These are phyloP conservation scores for Idaea biselata DNA, from an alignment of 2,888 invertebrate genomes.

Conservation along the genomic window DNA sequence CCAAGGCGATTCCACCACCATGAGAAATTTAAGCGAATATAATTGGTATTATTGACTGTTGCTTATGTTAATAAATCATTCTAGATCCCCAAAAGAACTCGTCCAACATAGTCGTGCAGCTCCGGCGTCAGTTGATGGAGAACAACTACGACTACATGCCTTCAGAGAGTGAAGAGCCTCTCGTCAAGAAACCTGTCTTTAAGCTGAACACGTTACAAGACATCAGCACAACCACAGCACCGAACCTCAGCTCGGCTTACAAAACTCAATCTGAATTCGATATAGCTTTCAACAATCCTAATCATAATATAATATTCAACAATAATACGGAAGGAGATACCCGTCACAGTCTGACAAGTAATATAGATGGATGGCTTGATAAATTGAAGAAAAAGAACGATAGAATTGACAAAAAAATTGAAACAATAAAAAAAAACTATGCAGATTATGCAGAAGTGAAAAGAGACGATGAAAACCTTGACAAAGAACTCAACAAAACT, in stretches of 20 bases:
- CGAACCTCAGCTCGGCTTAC: not conserved
- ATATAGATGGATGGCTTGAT: too few relatives aligned
- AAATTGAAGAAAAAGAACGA: not conserved
- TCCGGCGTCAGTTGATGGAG: constrained; percentile 46
- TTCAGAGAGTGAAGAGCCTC: constrained; percentile 19
- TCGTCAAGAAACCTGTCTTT: constrained; percentile 5
- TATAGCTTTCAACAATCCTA: not conserved
- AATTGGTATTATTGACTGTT: too few relatives aligned
- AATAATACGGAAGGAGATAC: too few relatives aligned
- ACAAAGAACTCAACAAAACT: not conserved
- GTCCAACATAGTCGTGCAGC: constrained; percentile 19
- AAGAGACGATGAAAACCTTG: not conserved
- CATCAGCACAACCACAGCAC: not conserved
- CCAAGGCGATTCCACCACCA: too few relatives aligned
- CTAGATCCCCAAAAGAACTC: constrained; percentile 6
- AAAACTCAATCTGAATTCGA: not conserved
- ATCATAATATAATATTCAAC: not conserved
- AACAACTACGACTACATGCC: constrained; percentile 54
- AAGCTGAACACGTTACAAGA: not conserved
- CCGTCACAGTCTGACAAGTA: too few relatives aligned
- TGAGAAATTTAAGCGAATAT: too few relatives aligned
- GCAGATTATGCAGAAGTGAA: not conserved
- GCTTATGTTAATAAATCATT: too few relatives aligned
- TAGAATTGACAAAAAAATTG: not conserved
- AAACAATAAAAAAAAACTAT: not conserved